phyloP scores from a whole-genome alignment of 2,797 vertebrate genomes.

The Enteromius radiatus region DNA sequence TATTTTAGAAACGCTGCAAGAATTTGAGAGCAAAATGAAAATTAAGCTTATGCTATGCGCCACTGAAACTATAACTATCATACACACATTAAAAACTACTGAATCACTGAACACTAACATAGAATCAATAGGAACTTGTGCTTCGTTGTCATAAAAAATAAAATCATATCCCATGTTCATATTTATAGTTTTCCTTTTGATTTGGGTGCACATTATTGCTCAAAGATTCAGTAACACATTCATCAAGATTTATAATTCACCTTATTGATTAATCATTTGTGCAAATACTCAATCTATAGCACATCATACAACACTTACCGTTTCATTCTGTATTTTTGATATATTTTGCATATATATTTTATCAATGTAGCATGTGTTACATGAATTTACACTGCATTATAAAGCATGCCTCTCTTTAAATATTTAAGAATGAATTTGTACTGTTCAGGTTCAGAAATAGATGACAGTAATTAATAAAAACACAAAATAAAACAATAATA shows the following conservation, averaged over 20 bases:
- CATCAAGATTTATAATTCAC: background rate
- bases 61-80: background rate
- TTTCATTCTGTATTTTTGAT: background rate
- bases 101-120: background rate
- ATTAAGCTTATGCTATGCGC: background rate
- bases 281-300: background rate
- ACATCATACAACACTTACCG: background rate
- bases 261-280: background rate
- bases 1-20: background rate
- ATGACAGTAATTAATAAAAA: background rate
- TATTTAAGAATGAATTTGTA: background rate
- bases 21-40: background rate
- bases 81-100: background rate
- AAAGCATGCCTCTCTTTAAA: background rate
- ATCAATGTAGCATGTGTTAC: background rate
- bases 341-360: background rate
- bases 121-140: background rate
- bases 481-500: background rate
- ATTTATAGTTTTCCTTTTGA: background rate
- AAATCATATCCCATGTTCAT: background rate
- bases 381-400: background rate
- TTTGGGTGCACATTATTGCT: background rate
- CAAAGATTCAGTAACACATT: background rate
- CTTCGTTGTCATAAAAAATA: background rate
- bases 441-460: background rate